These are phyloP conservation scores for Phyllopteryx taeniolatus DNA, from an alignment of 2,113 vertebrate species.

Conservation along the genomic window DNA sequence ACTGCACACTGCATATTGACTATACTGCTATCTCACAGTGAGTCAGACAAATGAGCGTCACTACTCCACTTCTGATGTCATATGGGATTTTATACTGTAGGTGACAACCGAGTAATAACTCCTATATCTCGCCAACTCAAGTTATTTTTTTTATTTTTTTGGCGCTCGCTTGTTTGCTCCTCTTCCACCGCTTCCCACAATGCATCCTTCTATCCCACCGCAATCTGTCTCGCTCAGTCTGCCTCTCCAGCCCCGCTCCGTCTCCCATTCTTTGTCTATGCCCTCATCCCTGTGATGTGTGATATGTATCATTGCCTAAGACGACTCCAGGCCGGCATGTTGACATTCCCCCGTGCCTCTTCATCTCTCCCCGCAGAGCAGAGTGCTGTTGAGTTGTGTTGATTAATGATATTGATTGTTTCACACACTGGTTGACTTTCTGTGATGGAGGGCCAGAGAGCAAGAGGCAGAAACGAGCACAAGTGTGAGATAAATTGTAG, in stretches of 20 bases:
- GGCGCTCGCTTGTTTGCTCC: conserved; percentile 36
- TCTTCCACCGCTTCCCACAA: conserved; percentile 54
- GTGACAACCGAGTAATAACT: conserved; percentile 75
- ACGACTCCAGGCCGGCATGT: conserved; percentile 71
- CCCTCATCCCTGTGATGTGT: conserved; percentile 73
- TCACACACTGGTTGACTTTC: conserved; percentile 69
- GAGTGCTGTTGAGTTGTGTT: conserved; percentile 74
- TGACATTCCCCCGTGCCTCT: conserved; percentile 73
- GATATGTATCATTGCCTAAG: conserved; percentile 75
- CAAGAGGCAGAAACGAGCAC: conserved; percentile 30
- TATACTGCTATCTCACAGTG: conserved; percentile 54
- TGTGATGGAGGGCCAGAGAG: conserved; percentile 48
- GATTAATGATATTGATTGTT: conserved; percentile 77
- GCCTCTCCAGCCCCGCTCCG: conserved; percentile 53
- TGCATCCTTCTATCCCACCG: conserved; percentile 55
- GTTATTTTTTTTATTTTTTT: conserved; percentile 38
- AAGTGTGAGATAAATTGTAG: conserved; percentile 46
- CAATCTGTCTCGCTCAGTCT: conserved; percentile 65
- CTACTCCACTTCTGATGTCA: conserved; percentile 66
- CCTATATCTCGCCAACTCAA: conserved; percentile 57
- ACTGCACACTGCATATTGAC: conserved; percentile 60
- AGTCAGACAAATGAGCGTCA: conserved; percentile 68
- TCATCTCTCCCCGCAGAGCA: conserved; percentile 72
- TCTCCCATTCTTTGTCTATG: conserved; percentile 55
- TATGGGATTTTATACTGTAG: conserved; percentile 71